Evolutionary conservation across 2,797 vertebrate species (phyloP), one percentile per base, ranked within the genome.

Genomic region (Arnoldichthys spilopterus): DNA sequence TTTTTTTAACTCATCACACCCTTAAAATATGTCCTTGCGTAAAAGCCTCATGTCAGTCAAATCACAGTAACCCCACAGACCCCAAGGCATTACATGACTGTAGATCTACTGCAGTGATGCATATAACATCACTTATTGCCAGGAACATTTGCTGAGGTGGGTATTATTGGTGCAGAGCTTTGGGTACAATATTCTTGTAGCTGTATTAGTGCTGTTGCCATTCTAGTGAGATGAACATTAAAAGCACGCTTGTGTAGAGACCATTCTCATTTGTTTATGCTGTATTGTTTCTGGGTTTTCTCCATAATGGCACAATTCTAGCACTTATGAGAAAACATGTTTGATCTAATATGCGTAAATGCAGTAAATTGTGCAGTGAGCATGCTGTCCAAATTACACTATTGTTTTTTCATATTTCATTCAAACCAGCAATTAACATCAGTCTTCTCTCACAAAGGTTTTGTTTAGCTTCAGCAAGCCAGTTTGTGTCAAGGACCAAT

Each of bases 371-470:
- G 64, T 6, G 26, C 20, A 9, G 9, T 37, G 43, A 15, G 5
- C 20, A 58, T 72, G 16, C 34, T 37, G 63, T 73, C 66, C 53
- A 51, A 59, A 34, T 66, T n/a, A 67, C 4, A 3, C 22, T 9
- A 28, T 74, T 59, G 40, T 78, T 64, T 82, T n/a, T 12, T 30
- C 7, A 15, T 20, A 45, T 74, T 54, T 75, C 20, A 70, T 62
- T 63, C 22, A 11, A 78, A 72, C 47, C 32, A 66, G 69, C 56
- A 72, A 78, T 64, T 72, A 72, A 72, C 47, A 78, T 37, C 64
- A 61, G 9, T 74, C 30, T 1, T 24, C n/a, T 64, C 11, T 37
- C 61, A 67, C 15, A 28, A 20, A 68, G 66, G 49, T 67, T 26
- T 3, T 66, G 24, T 67, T 37, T 66, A 45, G 40, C 18, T 59